Percentiles rank a stretch among this genome's conserved stretches.
phyloP scores from a whole-genome alignment of 2,888 invertebrate species.

The Odontocerum albicorne region DNA sequence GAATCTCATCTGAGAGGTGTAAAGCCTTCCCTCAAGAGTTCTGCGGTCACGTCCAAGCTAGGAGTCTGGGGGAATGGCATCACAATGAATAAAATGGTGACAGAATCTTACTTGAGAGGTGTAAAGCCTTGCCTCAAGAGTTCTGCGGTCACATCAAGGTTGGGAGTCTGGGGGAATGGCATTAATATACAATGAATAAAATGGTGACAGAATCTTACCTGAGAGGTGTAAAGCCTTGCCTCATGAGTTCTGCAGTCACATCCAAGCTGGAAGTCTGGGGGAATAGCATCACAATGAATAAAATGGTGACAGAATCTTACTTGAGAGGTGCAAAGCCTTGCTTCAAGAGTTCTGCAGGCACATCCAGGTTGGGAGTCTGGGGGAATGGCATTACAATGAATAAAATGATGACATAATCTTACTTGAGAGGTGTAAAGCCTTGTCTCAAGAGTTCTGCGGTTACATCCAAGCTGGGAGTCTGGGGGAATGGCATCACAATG shows the following conservation, averaged over 20 bases:
- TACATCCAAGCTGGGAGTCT: slow-evolving; percentile 70
- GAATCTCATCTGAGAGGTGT: slow-evolving; percentile 70
- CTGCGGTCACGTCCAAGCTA: slow-evolving; percentile 73
- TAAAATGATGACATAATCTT: too few relatives aligned
- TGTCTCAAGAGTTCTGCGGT: slow-evolving; percentile 76
- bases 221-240: slow-evolving; percentile 72
- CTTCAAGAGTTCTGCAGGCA: slow-evolving; percentile 74
- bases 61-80: slow-evolving; percentile 73
- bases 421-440: slow-evolving; percentile 73
- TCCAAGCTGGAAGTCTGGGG: slow-evolving; percentile 70
- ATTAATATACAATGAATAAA: too few relatives aligned
- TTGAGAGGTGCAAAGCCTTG: slow-evolving; percentile 74
- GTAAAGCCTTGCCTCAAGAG: slow-evolving; percentile 76
- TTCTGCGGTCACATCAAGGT: slow-evolving; percentile 75
- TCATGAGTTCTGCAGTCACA: slow-evolving; percentile 75
- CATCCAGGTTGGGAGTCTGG: slow-evolving; percentile 68
- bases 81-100: slow-evolving; percentile 70
- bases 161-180: slow-evolving; percentile 71
- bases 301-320: too few relatives aligned
- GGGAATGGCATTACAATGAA: slow-evolving; percentile 76
- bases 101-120: slow-evolving; percentile 72
- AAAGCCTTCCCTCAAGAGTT: slow-evolving; percentile 74
- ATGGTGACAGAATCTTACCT: too few relatives aligned
- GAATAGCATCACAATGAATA: slow-evolving; percentile 74
- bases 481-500: slow-evolving; percentile 74